Conservation (phyloP, 2,113 vertebrate genomes). For the Bos indicus region DNA sequence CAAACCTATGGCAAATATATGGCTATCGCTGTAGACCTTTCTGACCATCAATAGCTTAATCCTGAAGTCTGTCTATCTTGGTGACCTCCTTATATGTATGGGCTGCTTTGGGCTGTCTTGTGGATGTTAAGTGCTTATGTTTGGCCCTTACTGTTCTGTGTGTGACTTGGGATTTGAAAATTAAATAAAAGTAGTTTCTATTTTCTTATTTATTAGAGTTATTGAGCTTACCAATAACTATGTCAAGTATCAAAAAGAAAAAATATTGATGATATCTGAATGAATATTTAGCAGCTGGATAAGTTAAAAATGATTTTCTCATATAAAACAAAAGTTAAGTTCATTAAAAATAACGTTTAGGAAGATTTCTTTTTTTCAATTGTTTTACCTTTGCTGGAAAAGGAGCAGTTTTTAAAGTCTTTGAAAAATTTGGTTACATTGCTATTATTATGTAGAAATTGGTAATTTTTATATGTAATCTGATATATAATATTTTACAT, state of each 20-base stretch:
- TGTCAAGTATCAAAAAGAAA: not conserved
- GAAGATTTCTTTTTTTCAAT: not conserved
- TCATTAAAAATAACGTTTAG: not conserved
- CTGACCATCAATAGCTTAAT: not conserved
- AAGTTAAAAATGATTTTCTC: constrained; percentile 5
- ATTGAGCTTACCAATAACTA: not conserved
- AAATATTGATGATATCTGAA: not conserved
- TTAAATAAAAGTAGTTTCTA: not conserved
- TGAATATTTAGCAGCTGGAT: not conserved
- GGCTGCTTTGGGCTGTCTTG: not conserved
- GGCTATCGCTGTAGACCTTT: not conserved
- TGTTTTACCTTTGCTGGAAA: not conserved
- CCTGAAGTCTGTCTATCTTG: not conserved
- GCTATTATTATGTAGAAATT: not conserved
- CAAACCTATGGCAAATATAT: not conserved
- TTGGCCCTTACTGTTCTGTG: not conserved
- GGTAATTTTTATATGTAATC: not conserved
- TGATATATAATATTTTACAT: not conserved
- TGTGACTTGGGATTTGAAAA: not conserved
- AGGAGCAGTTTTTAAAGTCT: not conserved
- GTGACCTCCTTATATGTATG: not conserved
- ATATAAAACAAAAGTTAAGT: constrained; percentile 16
- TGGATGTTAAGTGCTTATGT: not conserved
- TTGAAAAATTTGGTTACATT: not conserved
- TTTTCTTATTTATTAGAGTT: constrained; percentile 3